A percentile compares a stretch with the other conserved stretches of the same genome.
Conservation (phyloP, 2,113 vertebrate genomes). For the Tragelaphus strepsiceros region DNA sequence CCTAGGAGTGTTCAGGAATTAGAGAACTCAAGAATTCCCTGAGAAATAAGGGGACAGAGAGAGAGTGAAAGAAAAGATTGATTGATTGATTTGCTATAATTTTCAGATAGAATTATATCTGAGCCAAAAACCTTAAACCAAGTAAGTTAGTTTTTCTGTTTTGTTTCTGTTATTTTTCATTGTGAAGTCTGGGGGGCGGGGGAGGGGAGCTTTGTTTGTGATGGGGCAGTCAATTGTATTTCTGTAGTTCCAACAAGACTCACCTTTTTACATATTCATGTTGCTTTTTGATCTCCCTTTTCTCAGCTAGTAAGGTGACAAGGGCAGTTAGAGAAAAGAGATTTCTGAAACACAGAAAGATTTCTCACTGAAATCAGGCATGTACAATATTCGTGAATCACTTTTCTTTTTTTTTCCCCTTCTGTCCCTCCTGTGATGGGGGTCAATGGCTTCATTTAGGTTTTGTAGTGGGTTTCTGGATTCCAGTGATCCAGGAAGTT, state of each 20-base stretch:
- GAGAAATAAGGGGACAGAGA: not conserved
- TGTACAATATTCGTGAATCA: not conserved
- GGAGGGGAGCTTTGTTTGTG: constrained; percentile 40
- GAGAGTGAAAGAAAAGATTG: not conserved
- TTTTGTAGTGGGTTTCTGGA: constrained; percentile 29
- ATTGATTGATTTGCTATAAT: not conserved
- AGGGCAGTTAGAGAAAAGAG: constrained; percentile 7
- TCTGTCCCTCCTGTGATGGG: not conserved
- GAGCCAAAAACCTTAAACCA: not conserved
- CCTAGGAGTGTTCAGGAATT: not conserved
- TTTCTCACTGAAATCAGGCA: not conserved
- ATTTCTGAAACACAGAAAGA: constrained; percentile 11
- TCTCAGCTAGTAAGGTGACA: not conserved
- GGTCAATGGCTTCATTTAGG: not conserved
- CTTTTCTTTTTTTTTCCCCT: not conserved
- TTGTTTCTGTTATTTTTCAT: not conserved
- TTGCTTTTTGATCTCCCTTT: constrained; percentile 28
- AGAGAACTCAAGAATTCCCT: not conserved
- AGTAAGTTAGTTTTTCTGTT: not conserved
- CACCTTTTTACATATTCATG: not conserved
- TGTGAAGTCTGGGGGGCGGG: constrained; percentile 19
- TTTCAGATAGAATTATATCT: constrained; percentile 9
- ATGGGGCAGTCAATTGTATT: constrained; percentile 48
- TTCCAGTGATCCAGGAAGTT: not conserved
- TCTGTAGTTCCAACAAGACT: constrained; percentile 36